phyloP scores from a whole-genome alignment of 64 coral and sea anemone genomes.

The Pachyseris speciosa region DNA sequence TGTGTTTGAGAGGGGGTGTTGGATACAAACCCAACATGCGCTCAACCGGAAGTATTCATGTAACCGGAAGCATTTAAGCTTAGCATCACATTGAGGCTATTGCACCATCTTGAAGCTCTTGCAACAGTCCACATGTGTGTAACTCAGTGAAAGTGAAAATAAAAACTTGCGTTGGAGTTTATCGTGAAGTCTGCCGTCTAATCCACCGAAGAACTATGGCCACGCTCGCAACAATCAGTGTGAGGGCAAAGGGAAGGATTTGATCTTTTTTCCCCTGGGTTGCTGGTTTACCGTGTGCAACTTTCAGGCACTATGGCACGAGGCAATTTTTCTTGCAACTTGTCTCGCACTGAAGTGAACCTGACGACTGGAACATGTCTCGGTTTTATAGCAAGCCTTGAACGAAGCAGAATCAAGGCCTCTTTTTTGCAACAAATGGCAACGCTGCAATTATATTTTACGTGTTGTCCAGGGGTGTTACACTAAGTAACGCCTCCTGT shows the following conservation, averaged over 20 bases:
- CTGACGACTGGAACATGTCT: not conserved
- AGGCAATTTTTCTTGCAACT: conserved; percentile 14
- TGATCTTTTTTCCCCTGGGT: not conserved
- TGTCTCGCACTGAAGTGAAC: not conserved
- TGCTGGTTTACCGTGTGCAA: conserved; percentile 16
- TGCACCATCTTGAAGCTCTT: too few species aligned
- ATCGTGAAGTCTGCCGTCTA: too few species aligned
- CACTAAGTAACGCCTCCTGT: not conserved
- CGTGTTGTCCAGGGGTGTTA: not conserved
- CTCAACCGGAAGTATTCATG: too few species aligned
- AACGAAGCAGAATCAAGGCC: conserved; percentile 6
- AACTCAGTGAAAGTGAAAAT: too few species aligned
- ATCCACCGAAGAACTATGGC: too few species aligned
- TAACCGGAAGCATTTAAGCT: too few species aligned
- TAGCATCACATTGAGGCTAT: too few species aligned
- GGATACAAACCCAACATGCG: too few species aligned
- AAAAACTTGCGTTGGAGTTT: too few species aligned
- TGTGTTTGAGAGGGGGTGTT: too few species aligned
- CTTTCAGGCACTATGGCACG: conserved; percentile 4
- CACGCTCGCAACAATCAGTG: too few species aligned
- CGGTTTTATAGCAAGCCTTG: conserved; percentile 9
- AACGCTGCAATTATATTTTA: not conserved
- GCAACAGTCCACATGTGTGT: too few species aligned
- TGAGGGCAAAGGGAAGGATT: not conserved
- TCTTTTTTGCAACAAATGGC: not conserved